A percentile compares a stretch with the other conserved stretches of the same genome.
Conservation (phyloP, 2,888 invertebrate genomes). For the Pandemis corylana region DNA sequence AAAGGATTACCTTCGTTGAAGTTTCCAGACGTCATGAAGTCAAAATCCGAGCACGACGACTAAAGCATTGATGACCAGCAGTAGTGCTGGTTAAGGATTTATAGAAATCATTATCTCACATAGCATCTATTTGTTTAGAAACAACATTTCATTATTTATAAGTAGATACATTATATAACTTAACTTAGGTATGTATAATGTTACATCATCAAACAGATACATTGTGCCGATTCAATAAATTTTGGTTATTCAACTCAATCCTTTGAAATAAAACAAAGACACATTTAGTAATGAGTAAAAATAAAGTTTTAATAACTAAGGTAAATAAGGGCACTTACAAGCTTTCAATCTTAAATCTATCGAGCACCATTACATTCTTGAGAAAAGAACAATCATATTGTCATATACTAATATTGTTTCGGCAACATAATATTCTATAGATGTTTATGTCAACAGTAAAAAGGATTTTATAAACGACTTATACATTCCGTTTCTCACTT, state of each 20-base stretch:
- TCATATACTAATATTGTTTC: no score
- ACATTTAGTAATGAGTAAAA: background rate
- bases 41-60: slow-evolving; percentile 5
- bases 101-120: background rate
- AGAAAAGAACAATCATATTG: background rate
- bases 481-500: no score
- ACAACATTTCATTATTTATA: background rate
- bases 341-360: background rate
- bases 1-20: slow-evolving; percentile 8
- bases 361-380: background rate
- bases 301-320: background rate
- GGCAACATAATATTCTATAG: no score
- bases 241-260: background rate
- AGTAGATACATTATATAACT: background rate
- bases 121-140: background rate
- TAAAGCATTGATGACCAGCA: slow-evolving; percentile 3
- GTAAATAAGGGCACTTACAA: background rate
- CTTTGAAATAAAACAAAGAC: background rate
- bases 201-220: background rate
- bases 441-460: no score
- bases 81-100: background rate
- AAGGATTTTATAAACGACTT: no score
- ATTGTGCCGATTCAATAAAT: background rate
- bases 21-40: slow-evolving; percentile 3
- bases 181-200: background rate